Evolutionary conservation across 2,888 invertebrate genomes (phyloP), one percentile per base, ranked within the genome.

Genomic region (Beris morrisii): DNA sequence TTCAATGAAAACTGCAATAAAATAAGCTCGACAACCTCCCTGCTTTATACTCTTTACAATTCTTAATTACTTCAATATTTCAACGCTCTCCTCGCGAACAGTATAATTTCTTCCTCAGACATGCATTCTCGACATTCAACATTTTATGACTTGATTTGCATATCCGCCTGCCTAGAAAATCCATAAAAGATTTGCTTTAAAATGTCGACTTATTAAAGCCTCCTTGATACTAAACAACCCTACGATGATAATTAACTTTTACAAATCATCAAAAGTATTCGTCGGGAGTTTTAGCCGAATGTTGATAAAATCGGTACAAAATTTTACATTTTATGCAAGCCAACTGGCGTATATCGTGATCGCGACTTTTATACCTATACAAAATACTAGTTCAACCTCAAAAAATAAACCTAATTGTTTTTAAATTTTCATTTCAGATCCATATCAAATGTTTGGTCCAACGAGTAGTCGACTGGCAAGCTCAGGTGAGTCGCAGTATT

Each of bases 391-490:
- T 22, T 22, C 22, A 22, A 22, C 22, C 22, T 22, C 22, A 22
- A 22, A 22, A 22, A 22, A 22, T 22, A 22, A 22, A 22, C 22
- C 22, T 54, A 66, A 59, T 63, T 56, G 48, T 22, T 31, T 38
- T 11, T 11, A 15, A 67, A 67, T 70, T 73, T 73, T 79, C 77
- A 76, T 88, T 88, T 67, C 88, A 95, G 96, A 97, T 91, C 96
- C 96, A 80, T 97, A 97, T 87, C 95, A 96, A 86, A 93, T 96
- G 92, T 95, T 96, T 82, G 96, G 95, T 70, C 93, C 96, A 69
- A 95, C 96, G 70, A 96, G 95, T 85, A 96, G 95, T 85, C 89
- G 96, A 78, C 85, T 96, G 79, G 96, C 96, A 65, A 95, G 94
- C 83, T 95, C 96, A 85, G 94, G 94, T 94, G 83, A 86, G 83